Percentiles rank a stretch among this genome's conserved stretches.
Conservation (phyloP, 2,113 vertebrate species). For the Protomyctophum bolini region DNA sequence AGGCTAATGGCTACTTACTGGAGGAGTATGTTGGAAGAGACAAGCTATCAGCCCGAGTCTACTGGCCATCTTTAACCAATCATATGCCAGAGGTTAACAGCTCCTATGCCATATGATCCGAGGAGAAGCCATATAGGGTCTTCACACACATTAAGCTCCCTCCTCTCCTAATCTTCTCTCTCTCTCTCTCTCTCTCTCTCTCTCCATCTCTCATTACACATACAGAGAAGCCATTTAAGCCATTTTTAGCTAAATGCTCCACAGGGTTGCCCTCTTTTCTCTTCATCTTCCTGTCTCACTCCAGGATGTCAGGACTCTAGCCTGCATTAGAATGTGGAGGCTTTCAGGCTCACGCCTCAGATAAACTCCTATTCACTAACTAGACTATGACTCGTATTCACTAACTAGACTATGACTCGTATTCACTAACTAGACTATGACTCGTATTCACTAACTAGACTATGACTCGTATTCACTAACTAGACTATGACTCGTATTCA, state of each 20-base stretch:
- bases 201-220: not conserved
- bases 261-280: not conserved
- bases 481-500: not conserved
- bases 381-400: not conserved
- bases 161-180: conserved; percentile 3
- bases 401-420: not conserved
- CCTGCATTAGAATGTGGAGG: too few relatives aligned
- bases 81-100: conserved; percentile 67
- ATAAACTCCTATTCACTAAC: not conserved
- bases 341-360: not conserved
- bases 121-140: conserved; percentile 27
- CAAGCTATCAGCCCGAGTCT: conserved; percentile 18
- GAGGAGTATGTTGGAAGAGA: conserved; percentile 28
- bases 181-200: not conserved
- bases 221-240: too few relatives aligned
- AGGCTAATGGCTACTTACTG: conserved; percentile 48
- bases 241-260: not conserved
- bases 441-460: not conserved
- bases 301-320: too few relatives aligned
- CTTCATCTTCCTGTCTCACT: not conserved
- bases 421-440: not conserved
- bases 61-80: conserved; percentile 68
- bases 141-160: conserved; percentile 12
- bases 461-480: not conserved
- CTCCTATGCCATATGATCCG: conserved; percentile 42